Evolutionary conservation across 2,888 invertebrate species (phyloP), one percentile per base, ranked within the genome.

Genomic region (Serrognathus titanus): DNA sequence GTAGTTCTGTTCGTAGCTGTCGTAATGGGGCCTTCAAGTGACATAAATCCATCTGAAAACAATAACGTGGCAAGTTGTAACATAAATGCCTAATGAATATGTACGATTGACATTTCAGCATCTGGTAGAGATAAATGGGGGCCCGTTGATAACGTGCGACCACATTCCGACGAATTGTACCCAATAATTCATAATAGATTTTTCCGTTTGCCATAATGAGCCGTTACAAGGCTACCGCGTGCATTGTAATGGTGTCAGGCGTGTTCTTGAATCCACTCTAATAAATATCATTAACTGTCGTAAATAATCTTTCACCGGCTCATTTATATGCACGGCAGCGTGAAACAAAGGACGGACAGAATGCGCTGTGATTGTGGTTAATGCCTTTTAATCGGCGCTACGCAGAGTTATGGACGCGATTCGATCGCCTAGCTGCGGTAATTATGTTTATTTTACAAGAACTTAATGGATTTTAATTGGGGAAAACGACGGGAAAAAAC

Each of bases 91-190:
- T 11, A 43, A 43, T 43, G 16, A 43, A 43, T 20, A 43, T 16
- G 20, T 43, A 43, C 20, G 43, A 31, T 31, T 43, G 43, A 43
- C 43, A 11, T 43, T 43, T 43, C 5, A 43, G 43, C 12, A 43
- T 43, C 13, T 43, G 16, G 10, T 16, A 6, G 12, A 16, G 43
- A 64, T 63, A 63, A 64, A 63, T 64, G 61, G 61, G 38, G 51
- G 35, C 48, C 57, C 36, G 49, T 16, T 12, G 38, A 50, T 35
- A 54, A 58, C 45, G 55, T 37, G 38, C 51, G 51, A 48, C 43
- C 24, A 43, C 52, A 52, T 52, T 52, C 52, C 46, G 43, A 16
- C 35, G 52, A 11, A 52, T 37, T 45, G 16, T 37, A 45, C 13
- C 35, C 24, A 37, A 52, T 52, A 52, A 52, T 45, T 52, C 52